Percentiles rank a stretch among this genome's conserved stretches.
These are phyloP conservation scores for Rhizoglyphus robini DNA, from an alignment of 1,140 invertebrate genomes.

Conservation along the genomic window DNA sequence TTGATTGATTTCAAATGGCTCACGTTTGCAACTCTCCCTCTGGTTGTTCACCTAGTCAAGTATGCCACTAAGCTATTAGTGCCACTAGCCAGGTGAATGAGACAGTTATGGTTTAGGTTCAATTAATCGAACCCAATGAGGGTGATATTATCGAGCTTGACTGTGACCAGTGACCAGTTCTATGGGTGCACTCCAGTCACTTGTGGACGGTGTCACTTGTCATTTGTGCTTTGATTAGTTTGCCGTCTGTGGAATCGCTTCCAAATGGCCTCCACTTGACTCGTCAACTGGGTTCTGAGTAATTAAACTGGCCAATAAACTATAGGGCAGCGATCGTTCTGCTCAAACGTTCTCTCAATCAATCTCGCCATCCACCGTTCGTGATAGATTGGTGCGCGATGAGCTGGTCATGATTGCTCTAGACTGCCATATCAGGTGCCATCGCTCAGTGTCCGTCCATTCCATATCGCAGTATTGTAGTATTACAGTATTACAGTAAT, in stretches of 20 bases:
- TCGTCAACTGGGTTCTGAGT: background rate
- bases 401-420: no score
- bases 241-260: no score
- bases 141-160: background rate
- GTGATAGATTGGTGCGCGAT: constrained; percentile 1
- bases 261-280: no score
- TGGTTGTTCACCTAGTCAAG: no score
- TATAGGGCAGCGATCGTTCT: background rate
- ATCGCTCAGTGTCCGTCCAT: background rate
- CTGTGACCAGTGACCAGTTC: background rate
- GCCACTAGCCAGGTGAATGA: no score
- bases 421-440: background rate
- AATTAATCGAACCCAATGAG: constrained; percentile 12
- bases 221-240: no score
- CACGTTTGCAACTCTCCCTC: no score
- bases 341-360: background rate
- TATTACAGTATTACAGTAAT: constrained; percentile 1
- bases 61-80: no score
- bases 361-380: background rate
- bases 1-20: constrained; percentile 8
- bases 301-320: no score
- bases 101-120: background rate
- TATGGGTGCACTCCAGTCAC: background rate
- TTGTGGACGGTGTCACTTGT: no score
- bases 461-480: no score